Base-by-base conservation (phyloP, 1,140 invertebrate genomes). In the Zaprionus davidi region DNA sequence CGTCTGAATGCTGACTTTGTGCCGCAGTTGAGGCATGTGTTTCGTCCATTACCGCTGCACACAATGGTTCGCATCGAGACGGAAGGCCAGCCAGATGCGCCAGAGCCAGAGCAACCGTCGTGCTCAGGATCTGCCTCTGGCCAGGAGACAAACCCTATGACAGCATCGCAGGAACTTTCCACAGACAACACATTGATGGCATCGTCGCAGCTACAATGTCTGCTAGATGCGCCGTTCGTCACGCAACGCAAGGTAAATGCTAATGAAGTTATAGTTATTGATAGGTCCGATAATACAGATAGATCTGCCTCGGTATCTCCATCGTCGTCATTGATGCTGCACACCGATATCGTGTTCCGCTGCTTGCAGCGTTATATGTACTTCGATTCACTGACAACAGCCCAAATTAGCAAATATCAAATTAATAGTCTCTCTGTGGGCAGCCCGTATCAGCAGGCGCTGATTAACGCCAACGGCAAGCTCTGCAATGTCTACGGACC, bases 1-100 rank as follows among this genome's bases (percentile, higher is more conserved):
- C 81, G 71, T 2, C 15, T 81, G 6, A 49, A 49, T 1, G 57
- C 41, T 0, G 75, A 88, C 2, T 71, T 73, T 49, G 84, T 88
- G 34, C 78, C 85, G 2, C 84, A 88, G 56, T 17, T 88, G 7
- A 58, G 58, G 15, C 84, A 88, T 34, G 75, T 60, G 7, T 88
- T 90, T 46, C 78, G 74, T n/a, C 31, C 85, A 0, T 11, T 88
- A 22, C 81, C 84, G 0, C 22, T 88, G 0, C 13, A 36, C 7
- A 36, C 74, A 1, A 38, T 71, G 31, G 77, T 70, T 0, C 71
- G 76, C 20, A 44, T 68, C 5, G 66, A 75, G 44, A 9, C 44
- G 0, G 1, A 6, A n/a, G 9, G 6, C 31, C 13, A 58, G n/a
- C 34, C 38, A 38, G 34, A 26, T 11, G 15, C 3, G 2, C 3